Conservation (phyloP, 1,140 invertebrate species). For the Drosophila carrolli region DNA sequence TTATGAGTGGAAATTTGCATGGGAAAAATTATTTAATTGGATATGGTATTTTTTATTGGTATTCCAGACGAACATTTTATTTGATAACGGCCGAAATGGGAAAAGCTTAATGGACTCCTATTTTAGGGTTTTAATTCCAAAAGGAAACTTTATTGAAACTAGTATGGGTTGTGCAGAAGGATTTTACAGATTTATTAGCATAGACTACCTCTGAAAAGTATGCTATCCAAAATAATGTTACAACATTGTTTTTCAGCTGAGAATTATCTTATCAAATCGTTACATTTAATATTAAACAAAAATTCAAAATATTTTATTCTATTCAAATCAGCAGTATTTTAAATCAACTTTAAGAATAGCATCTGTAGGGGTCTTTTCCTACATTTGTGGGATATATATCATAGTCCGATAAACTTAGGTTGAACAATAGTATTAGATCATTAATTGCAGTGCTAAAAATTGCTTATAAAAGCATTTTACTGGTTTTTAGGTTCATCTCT, state of each 20-base stretch:
- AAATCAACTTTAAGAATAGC: too few species aligned
- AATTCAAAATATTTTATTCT: too few species aligned
- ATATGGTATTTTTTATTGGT: conserved; percentile 13
- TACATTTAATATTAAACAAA: too few species aligned
- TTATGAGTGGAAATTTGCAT: conserved; percentile 29
- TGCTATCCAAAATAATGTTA: not conserved
- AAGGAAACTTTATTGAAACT: not conserved
- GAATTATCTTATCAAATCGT: too few species aligned
- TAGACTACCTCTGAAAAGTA: not conserved
- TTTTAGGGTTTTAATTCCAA: not conserved
- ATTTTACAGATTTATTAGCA: not conserved
- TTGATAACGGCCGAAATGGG: not conserved
- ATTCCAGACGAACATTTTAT: conserved; percentile 12
- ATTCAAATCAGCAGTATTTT: too few species aligned
- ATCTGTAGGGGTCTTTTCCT: too few species aligned
- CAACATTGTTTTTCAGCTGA: not conserved
- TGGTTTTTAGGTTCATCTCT: too few species aligned
- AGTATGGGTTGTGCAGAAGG: not conserved
- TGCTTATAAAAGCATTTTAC: too few species aligned
- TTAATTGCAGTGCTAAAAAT: too few species aligned
- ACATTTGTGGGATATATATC: too few species aligned
- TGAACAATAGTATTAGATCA: too few species aligned
- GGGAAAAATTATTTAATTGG: conserved; percentile 36
- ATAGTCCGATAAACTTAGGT: too few species aligned
- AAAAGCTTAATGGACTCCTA: not conserved